Evolutionary conservation across 2,113 vertebrate genomes (phyloP), one percentile per base, ranked within the genome.

Genomic region (Ictalurus punctatus): DNA sequence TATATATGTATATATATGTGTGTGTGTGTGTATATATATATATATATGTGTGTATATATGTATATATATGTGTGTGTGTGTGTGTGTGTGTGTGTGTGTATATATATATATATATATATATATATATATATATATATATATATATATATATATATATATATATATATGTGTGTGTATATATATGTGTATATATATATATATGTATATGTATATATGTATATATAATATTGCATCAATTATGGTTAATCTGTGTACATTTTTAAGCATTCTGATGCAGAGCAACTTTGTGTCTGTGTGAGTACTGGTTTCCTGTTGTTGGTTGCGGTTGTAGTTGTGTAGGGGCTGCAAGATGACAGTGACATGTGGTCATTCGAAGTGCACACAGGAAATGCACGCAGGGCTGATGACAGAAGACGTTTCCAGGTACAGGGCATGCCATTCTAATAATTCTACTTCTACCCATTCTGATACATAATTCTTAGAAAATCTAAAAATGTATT

Each of bases 311-410:
- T 88, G 86, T n/a, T 76, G 76, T 58, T 34, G 63, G 6, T 61
- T 89, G 90, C 40, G 88, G 90, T 90, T 84, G n/a, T 25, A 16
- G 65, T 90, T 73, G 65, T 10, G 40, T 78, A 83, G 78, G 58
- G 84, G 86, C 34, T 91, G 86, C 40, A 65, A 44, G 17, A 27
- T 76, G 73, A 84, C 63, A 73, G 34, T 80, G 40, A 44, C 7
- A 14, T 91, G 90, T 91, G 90, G 90, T 90, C 90, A 88, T 56
- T 86, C 12, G 27, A 54, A 56, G 27, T 86, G 56, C 82, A 69
- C 63, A 78, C 78, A 89, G 90, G 88, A 91, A 91, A 87, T 83
- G 56, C 84, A 16, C 30, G 84, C 8, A 19, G 27, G 48, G 52
- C 73, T 74, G 61, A 56, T 80, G 73, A 88, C 56, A 30, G 25